Evolutionary conservation across 2,113 vertebrate species (phyloP), one percentile per base, ranked within the genome.

Genomic region (Myodes glareolus): DNA sequence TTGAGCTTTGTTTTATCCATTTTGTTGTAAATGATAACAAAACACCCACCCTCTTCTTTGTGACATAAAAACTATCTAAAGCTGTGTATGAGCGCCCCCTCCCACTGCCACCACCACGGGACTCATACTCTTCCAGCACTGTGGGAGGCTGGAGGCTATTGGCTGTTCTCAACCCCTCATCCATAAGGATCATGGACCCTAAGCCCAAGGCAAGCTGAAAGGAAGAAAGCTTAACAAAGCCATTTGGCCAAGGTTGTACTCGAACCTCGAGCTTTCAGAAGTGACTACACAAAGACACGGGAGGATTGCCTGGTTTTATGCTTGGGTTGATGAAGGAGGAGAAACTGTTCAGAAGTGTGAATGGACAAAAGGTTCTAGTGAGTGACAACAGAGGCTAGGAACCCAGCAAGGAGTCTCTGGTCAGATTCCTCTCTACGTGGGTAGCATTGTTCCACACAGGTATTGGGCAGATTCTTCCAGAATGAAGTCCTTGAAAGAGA

Each of bases 1-100:
- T 58, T 50, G 78, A 92, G 58, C 31, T 77, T 92, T 42, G 21
- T 90, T 95, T 94, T 50, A 73, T 21, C 39, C 80, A n/a, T 81
- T 77, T 96, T 92, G 9, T 65, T 92, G 39, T 9, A 84, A 90
- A 45, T 67, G 45, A 76, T 58, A 85, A 58, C 12, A 85, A 81
- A 94, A 67, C 29, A 21, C n/a, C 16, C 5, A 10, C 29, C 6
- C 1, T 61, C 33, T 86, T 84, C 45, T 73, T 73, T 81, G 23
- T 47, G n/a, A 25, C 27, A 68, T 33, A 52, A 82, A 84, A 80
- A 78, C 12, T 85, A 7, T 78, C 50, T 55, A 50, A 77, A 92
- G 8, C n/a, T 4, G 19, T 5, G 67, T 94, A 14, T 39, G 1
- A 77, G 63, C 73, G 0, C 68, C 68, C 33, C 81, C 58, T 55